Percentiles rank a stretch among this genome's conserved stretches.
These are phyloP conservation scores for Eilema griseolum DNA, from an alignment of 2,888 invertebrate genomes.

Conservation along the genomic window DNA sequence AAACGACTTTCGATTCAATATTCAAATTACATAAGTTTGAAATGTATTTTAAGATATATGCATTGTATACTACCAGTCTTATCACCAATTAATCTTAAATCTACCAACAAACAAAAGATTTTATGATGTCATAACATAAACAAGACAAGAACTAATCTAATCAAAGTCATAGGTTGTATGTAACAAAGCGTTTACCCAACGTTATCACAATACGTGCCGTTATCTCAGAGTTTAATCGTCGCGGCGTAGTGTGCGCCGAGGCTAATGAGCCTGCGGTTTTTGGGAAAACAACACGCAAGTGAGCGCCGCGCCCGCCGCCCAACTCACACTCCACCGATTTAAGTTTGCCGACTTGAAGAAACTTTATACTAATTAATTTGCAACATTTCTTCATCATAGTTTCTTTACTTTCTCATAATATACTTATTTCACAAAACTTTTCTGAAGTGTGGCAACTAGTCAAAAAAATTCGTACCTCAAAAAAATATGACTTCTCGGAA, in stretches of 20 bases:
- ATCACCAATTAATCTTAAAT: constrained; percentile 6
- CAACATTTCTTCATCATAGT: constrained; percentile 43
- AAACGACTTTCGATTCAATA: background rate
- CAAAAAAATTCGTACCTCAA: constrained; percentile 46
- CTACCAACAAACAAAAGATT: constrained; percentile 33
- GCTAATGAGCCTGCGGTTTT: constrained; percentile 85
- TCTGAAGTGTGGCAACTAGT: constrained; percentile 29
- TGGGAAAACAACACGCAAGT: constrained; percentile 77
- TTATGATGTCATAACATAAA: constrained; percentile 46
- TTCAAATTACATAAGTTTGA: background rate
- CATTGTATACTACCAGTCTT: background rate
- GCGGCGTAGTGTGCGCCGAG: constrained; percentile 78
- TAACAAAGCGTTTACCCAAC: constrained; percentile 63
- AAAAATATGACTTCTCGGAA: constrained; percentile 37
- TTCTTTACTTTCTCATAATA: constrained; percentile 17
- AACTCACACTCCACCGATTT: constrained; percentile 51
- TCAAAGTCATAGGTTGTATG: constrained; percentile 60
- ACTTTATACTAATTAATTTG: constrained; percentile 77
- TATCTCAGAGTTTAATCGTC: constrained; percentile 80
- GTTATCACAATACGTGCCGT: constrained; percentile 74
- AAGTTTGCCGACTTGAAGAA: constrained; percentile 73
- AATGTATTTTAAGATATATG: background rate
- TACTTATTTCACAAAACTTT: constrained; percentile 17
- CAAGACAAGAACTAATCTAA: constrained; percentile 70
- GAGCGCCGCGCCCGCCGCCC: constrained; percentile 57